Percentiles rank a stretch among this genome's conserved stretches.
phyloP scores from a whole-genome alignment of 2,113 vertebrate genomes.

The Ailuropoda melanoleuca region DNA sequence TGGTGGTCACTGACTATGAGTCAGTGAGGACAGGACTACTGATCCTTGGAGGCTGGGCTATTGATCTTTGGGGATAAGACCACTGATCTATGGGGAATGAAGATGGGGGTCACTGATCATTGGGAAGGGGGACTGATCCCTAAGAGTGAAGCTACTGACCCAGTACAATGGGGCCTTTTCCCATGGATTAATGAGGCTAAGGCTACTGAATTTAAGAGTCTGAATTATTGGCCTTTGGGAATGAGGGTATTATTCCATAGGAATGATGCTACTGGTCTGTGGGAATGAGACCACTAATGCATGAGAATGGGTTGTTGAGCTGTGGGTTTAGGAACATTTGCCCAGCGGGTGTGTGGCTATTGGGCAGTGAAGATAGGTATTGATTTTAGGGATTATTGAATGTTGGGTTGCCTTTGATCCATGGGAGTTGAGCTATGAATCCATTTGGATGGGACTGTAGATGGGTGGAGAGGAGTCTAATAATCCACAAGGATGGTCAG shows the following conservation, averaged over 20 bases:
- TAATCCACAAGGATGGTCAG: neutral
- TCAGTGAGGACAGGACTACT: neutral
- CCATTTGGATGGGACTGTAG: neutral
- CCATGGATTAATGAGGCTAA: neutral
- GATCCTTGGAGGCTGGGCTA: neutral
- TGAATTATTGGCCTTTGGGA: neutral
- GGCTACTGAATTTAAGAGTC: neutral
- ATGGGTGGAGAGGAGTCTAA: neutral
- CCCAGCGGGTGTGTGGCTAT: neutral
- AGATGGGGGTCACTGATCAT: neutral
- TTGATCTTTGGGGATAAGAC: neutral
- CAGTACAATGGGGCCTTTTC: neutral
- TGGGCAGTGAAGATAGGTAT: neutral
- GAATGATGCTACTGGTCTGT: conserved; percentile 15
- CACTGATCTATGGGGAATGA: neutral
- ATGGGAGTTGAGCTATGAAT: neutral
- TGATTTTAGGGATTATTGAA: neutral
- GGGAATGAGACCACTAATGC: neutral
- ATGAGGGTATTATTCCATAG: conserved; percentile 8
- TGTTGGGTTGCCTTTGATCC: neutral
- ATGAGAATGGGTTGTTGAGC: neutral
- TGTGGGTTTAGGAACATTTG: neutral
- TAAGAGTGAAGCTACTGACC: neutral
- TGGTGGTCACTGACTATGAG: neutral
- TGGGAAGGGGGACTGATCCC: neutral